These are phyloP conservation scores for Bombus waltoni DNA, from an alignment of 1,140 invertebrate genomes.

Conservation along the genomic window DNA sequence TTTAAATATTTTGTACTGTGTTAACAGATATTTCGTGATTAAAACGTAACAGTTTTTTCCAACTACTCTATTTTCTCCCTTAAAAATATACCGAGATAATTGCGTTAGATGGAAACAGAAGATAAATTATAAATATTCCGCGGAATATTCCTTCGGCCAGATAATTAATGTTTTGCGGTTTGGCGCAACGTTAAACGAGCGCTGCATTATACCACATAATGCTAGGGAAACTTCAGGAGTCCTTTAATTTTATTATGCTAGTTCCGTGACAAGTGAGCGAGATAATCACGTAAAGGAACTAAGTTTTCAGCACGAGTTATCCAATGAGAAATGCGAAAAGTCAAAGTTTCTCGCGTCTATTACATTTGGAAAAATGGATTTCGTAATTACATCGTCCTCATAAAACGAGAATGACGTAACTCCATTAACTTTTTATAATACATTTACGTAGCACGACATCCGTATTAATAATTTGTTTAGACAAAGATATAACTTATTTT, in stretches of 20 bases:
- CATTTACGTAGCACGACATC: neutral
- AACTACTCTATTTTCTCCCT: neutral
- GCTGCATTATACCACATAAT: slow-evolving; percentile 25
- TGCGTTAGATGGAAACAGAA: neutral
- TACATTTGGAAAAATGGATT: slow-evolving; percentile 7
- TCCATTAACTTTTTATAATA: neutral
- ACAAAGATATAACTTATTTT: neutral
- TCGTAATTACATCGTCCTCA: neutral
- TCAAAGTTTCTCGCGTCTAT: neutral
- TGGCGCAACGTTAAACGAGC: slow-evolving; percentile 10
- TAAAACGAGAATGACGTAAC: neutral
- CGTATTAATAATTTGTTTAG: neutral
- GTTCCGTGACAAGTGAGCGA: slow-evolving; percentile 19
- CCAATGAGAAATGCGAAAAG: neutral
- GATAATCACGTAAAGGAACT: slow-evolving; percentile 7
- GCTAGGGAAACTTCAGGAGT: slow-evolving; percentile 9
- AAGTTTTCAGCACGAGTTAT: slow-evolving; percentile 12
- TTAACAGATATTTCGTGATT: neutral
- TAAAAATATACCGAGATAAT: neutral
- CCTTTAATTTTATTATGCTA: slow-evolving; percentile 42
- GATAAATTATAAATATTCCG: slow-evolving; percentile 1
- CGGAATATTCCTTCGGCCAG: neutral
- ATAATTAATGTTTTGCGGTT: slow-evolving; percentile 38
- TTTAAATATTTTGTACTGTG: neutral
- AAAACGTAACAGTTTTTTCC: neutral